phyloP scores from a whole-genome alignment of 2,797 vertebrate species.

The Spizella passerina region DNA sequence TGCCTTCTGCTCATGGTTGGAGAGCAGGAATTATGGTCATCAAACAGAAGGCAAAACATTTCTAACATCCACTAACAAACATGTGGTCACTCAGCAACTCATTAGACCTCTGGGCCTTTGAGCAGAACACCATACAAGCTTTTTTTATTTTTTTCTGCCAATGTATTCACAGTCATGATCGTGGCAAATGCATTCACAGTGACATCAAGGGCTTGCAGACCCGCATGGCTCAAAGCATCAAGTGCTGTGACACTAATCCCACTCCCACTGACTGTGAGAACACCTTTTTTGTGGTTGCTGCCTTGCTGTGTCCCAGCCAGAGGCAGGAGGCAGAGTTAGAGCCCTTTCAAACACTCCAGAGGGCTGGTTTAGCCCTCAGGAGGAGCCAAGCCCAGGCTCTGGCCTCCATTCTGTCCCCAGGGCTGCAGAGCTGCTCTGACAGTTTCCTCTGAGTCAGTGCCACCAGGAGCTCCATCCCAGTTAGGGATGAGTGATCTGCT shows the following conservation, averaged over 20 bases:
- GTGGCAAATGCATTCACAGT: neutral
- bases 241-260: neutral
- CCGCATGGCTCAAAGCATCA: neutral
- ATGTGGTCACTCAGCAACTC: neutral
- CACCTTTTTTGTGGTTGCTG: neutral
- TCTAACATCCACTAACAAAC: neutral
- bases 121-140: neutral
- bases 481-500: slow-evolving; percentile 60
- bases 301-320: neutral
- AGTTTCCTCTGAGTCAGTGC: neutral
- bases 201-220: neutral
- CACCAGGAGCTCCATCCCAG: neutral
- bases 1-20: neutral
- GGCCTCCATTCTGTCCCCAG: rapidly evolving
- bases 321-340: neutral
- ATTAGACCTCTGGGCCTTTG: neutral
- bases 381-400: neutral
- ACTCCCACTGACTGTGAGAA: neutral
- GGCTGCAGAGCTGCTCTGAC: neutral
- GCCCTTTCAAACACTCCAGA: neutral
- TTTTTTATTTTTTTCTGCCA: neutral
- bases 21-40: neutral
- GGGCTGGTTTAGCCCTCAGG: neutral
- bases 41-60: neutral
- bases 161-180: neutral